A percentile compares a stretch with the other conserved stretches of the same genome.
Evolutionary conservation across 1,140 invertebrate species (phyloP).

Genomic region (Rhagoletis zephyria): DNA sequence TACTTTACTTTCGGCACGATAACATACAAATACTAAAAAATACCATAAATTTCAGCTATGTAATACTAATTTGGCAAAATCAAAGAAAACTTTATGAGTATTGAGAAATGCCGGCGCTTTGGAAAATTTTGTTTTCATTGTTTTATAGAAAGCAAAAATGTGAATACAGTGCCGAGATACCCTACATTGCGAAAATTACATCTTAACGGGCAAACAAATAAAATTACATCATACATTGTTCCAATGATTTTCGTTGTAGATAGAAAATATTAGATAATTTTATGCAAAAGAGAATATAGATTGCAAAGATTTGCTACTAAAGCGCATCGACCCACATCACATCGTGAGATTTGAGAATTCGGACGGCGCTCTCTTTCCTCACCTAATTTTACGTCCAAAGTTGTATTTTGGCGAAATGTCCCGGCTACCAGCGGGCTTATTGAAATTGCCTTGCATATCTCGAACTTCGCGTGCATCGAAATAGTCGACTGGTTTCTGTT

Average conservation of each 20-base stretch:
- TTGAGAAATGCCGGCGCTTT: too few relatives aligned
- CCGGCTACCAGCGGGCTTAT: slow-evolving; percentile 68
- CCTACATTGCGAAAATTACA: not conserved
- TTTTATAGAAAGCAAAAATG: too few relatives aligned
- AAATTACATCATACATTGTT: not conserved
- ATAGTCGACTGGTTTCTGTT: slow-evolving; percentile 71
- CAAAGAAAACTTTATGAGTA: not conserved
- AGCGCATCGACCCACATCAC: not conserved
- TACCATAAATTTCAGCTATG: too few relatives aligned
- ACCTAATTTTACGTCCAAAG: slow-evolving; percentile 73
- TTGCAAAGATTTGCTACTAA: not conserved
- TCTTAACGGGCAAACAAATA: not conserved
- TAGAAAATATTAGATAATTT: slow-evolving; percentile 6
- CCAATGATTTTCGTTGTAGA: not conserved
- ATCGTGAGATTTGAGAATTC: not conserved
- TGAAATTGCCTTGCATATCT: slow-evolving; percentile 70
- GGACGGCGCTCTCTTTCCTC: slow-evolving; percentile 59
- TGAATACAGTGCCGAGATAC: not conserved
- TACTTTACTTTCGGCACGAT: not conserved
- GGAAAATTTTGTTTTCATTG: too few relatives aligned
- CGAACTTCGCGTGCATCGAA: slow-evolving; percentile 72
- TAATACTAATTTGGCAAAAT: not conserved
- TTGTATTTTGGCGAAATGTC: slow-evolving; percentile 66
- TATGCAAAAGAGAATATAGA: slow-evolving; percentile 16
- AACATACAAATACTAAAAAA: not conserved